phyloP scores from a whole-genome alignment of 1,140 invertebrate species.

The Drosophila pseudoobscura region DNA sequence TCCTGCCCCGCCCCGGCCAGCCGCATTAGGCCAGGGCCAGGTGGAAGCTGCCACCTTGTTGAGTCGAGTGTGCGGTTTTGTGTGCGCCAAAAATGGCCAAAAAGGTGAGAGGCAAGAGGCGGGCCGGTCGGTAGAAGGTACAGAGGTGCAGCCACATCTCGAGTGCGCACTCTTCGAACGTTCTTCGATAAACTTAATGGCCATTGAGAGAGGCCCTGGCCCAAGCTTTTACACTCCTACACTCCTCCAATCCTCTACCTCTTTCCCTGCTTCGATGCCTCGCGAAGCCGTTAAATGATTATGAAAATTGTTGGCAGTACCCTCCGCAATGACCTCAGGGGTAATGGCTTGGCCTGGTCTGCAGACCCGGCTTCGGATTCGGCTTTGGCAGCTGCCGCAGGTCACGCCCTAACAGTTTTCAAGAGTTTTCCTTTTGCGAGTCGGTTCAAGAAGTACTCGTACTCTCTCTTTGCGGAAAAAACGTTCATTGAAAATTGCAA shows the following conservation, averaged over 20 bases:
- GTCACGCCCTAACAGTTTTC: constrained; percentile 72
- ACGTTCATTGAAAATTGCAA: constrained; percentile 4
- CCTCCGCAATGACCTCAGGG: constrained; percentile 59
- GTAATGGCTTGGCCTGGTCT: constrained; percentile 14
- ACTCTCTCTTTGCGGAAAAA: no score
- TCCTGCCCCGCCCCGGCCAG: constrained; percentile 18
- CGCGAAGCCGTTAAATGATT: constrained; percentile 72
- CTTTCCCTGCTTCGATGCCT: constrained; percentile 8
- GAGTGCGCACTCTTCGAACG: constrained; percentile 65
- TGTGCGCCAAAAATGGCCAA: constrained; percentile 51
- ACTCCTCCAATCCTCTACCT: not conserved
- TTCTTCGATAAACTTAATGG: constrained; percentile 79
- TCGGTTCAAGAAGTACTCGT: constrained; percentile 36
- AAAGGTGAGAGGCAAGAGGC: constrained; percentile 27
- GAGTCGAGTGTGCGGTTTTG: constrained; percentile 69
- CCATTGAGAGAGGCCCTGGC: constrained; percentile 61
- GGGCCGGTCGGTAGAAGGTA: not conserved
- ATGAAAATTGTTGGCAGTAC: constrained; percentile 75
- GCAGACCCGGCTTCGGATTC: constrained; percentile 2
- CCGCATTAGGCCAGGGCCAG: constrained; percentile 17
- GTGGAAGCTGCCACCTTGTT: constrained; percentile 65
- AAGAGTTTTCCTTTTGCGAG: constrained; percentile 49
- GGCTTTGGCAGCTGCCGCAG: constrained; percentile 65
- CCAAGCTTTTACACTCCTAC: not conserved
- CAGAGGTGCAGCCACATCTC: constrained; percentile 38